Evolutionary conservation across 2,797 vertebrate genomes (phyloP).

Genomic region (Pseudochirops corinnae): DNA sequence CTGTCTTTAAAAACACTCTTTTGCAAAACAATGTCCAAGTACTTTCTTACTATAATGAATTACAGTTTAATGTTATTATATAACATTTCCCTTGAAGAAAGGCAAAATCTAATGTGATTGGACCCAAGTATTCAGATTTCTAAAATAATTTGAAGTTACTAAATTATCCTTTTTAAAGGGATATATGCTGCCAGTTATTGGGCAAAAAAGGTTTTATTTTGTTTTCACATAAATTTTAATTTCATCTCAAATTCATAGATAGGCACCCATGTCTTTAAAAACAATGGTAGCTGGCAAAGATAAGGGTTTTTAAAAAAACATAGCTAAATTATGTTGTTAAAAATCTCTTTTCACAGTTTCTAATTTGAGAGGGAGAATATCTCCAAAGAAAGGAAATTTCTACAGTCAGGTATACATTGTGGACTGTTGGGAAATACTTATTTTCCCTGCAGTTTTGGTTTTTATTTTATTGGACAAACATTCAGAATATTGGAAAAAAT

Average conservation of each 20-base stretch:
- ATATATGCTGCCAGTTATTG: not conserved
- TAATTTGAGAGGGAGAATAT: not conserved
- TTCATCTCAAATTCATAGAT: conserved; percentile 1
- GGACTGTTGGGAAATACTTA: not conserved
- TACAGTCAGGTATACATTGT: not conserved
- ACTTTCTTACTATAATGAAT: not conserved
- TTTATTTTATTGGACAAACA: not conserved
- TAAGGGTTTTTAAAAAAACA: not conserved
- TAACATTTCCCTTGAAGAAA: not conserved
- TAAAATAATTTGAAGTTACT: not conserved
- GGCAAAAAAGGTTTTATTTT: not conserved
- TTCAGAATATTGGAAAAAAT: conserved; percentile 29
- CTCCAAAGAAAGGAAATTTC: not conserved
- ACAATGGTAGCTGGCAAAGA: not conserved
- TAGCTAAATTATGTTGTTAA: not conserved
- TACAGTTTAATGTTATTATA: not conserved
- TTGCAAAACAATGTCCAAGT: not conserved
- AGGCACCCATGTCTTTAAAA: not conserved
- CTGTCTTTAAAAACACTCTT: not conserved
- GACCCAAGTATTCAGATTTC: not conserved
- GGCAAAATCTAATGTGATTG: not conserved
- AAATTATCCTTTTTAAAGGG: not conserved
- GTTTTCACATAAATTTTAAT: not conserved
- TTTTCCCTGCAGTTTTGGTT: not conserved
- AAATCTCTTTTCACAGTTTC: conserved; percentile 27